Conservation (phyloP, 2,888 invertebrate genomes). For the Marronus borbonicus region DNA sequence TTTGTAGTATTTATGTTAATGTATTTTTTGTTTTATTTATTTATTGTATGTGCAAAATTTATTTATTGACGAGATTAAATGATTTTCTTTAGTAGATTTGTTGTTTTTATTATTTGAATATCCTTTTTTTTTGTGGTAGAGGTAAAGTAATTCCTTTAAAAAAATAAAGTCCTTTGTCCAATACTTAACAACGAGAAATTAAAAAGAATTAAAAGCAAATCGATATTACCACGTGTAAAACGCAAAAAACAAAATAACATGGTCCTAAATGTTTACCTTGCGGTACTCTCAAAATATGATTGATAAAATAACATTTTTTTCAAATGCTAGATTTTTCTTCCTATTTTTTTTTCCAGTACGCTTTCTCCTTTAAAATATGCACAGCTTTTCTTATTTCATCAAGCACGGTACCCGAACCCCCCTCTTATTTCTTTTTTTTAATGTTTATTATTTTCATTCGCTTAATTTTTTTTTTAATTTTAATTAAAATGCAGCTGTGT, state of each 20-base stretch:
- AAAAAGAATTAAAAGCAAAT: not conserved
- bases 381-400: not conserved
- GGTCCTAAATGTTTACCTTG: not conserved
- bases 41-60: not conserved
- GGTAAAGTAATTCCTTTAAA: not conserved
- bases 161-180: slow-evolving; percentile 13
- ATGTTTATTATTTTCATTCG: not conserved
- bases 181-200: slow-evolving; percentile 20
- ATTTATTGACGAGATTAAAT: slow-evolving; percentile 26
- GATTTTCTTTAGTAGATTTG: slow-evolving; percentile 24
- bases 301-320: not conserved
- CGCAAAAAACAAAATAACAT: not conserved
- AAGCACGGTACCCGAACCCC: not conserved
- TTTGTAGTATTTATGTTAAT: slow-evolving; percentile 11
- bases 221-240: not conserved
- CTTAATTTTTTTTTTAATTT: not conserved
- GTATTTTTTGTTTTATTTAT: slow-evolving; percentile 25
- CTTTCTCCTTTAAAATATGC: not conserved
- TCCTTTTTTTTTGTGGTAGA: slow-evolving; percentile 25
- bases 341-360: not conserved
- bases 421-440: not conserved
- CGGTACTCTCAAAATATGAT: not conserved
- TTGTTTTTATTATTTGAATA: slow-evolving; percentile 24
- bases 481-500: slow-evolving; percentile 12
- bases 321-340: not conserved